Base-by-base conservation (phyloP, 2,113 vertebrate genomes). In the Heloderma charlesbogerti region DNA sequence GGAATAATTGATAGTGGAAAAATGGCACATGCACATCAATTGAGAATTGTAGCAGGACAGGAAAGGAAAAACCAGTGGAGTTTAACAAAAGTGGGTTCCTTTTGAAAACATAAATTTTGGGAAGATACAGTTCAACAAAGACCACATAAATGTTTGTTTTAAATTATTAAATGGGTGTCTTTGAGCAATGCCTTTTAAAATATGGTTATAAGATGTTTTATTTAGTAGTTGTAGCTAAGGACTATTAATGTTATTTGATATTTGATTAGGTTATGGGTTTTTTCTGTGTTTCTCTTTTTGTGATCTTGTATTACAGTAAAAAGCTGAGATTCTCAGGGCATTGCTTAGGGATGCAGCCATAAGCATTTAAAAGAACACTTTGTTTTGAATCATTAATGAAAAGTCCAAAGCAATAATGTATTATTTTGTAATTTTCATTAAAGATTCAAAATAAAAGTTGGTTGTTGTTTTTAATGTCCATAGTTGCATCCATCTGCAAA, bases 201-300 rank as follows among this genome's bases (percentile, higher is more conserved):
- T 31, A 88, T 71, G 63, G 48, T n/a, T 81, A 54, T 88, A 78
- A 88, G 43, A 88, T 81, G 63, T 88, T 88, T 88, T 88, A 81
- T 69, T 88, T 88, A 88, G 22, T 88, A 57, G 34, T 31, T 71
- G 60, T 69, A 71, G 63, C 45, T 54, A 88, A 88, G 77, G 66
- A 71, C 78, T 82, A 74, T 74, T 37, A 80, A 88, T 40, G 77
- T 88, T 37, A 88, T 54, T 81, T 88, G 87, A 88, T 80, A 88
- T 88, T 79, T 78, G 87, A 79, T 48, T 79, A 51, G 66, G 22
- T n/a, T 88, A 15, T 79, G 31, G 1, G 25, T 81, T 86, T 43
- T 12, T 8, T 40, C 34, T 40, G 0, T 71, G 66, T 81, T 69
- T 45, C 69, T 86, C 18, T 74, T 81, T 88, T 88, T 54, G 69